Percentiles rank a stretch among this genome's conserved stretches.
phyloP scores from a whole-genome alignment of 2,888 invertebrate species.

The Leptinotarsa juncta region DNA sequence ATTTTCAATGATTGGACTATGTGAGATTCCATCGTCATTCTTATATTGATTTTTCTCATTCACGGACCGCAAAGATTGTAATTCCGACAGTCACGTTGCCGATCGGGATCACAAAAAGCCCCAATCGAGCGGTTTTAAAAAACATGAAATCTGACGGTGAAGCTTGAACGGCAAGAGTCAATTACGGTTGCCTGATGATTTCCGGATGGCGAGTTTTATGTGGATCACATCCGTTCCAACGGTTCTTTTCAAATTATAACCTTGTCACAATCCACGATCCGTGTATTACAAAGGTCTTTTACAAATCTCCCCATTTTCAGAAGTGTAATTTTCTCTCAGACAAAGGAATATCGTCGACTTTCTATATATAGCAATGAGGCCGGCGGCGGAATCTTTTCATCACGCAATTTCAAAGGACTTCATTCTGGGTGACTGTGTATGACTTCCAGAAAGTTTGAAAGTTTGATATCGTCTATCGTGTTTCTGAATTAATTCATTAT shows the following conservation, averaged over 20 bases:
- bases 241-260: slow-evolving; percentile 14
- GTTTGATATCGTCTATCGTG: not conserved
- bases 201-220: not conserved
- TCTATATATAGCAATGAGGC: slow-evolving; percentile 12
- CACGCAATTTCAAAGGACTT: slow-evolving; percentile 12
- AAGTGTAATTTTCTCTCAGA: slow-evolving; percentile 23
- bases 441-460: not conserved
- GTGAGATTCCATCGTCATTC: too few species aligned
- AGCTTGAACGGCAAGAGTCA: not conserved
- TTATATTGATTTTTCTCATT: too few species aligned
- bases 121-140: slow-evolving; percentile 1
- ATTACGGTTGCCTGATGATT: slow-evolving; percentile 3
- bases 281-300: slow-evolving; percentile 16
- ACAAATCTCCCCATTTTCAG: slow-evolving; percentile 21
- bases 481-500: not conserved
- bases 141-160: not conserved
- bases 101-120: not conserved
- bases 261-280: slow-evolving; percentile 13
- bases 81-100: not conserved
- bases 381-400: slow-evolving; percentile 13
- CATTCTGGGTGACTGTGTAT: slow-evolving; percentile 7
- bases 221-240: slow-evolving; percentile 2
- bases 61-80: too few species aligned
- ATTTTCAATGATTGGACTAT: too few species aligned
- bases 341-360: slow-evolving; percentile 16